Base-by-base conservation (phyloP, 2,113 vertebrate species). In the Limnothrissa miodon region DNA sequence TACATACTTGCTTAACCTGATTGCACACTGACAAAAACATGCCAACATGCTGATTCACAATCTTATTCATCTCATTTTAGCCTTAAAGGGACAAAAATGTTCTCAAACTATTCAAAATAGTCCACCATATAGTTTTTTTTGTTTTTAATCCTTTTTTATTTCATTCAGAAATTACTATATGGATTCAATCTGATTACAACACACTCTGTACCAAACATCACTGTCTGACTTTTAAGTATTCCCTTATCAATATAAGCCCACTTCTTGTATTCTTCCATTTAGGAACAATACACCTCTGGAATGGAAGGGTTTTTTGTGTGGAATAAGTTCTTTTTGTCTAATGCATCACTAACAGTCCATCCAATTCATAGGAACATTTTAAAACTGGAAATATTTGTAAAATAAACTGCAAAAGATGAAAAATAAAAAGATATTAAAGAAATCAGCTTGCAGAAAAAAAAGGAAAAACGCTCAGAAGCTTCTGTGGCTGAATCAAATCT, bases 1-100 rank as follows among this genome's bases (percentile, higher is more conserved):
- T 10, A 83, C 66, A 90, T 87, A 83, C 81, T 88, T 89, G 25
- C 25, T 82, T 85, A 87, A 82, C 78, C 45, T 78, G 79, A 87
- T 80, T 80, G 81, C 42, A 81, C 15, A 81, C 59, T 23, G 80
- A 79, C 78, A 85, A 29, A n/a, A 59, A 83, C 79, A 82, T 84
- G 83, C 79, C 85, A 79, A 83, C 83, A 83, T 84, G 83, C 85
- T 62, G 79, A 39, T 36, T 70, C 62, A 70, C 62, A 36, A 70
- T 70, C 62, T 70, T 70, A 4, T 15, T 70, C 33, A 80, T 82
- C 80, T 59, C 5, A 62, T 25, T 70, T 81, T 13, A 39, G 19
- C 36, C 80, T 42, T 56, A 83, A n/a, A 59, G 29, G 82, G 78
- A 25, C 83, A 85, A 86, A 85, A 42, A 10, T 33, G 9, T 36